Conservation (phyloP, 2,113 vertebrate genomes). For the Cheilinus undulatus region DNA sequence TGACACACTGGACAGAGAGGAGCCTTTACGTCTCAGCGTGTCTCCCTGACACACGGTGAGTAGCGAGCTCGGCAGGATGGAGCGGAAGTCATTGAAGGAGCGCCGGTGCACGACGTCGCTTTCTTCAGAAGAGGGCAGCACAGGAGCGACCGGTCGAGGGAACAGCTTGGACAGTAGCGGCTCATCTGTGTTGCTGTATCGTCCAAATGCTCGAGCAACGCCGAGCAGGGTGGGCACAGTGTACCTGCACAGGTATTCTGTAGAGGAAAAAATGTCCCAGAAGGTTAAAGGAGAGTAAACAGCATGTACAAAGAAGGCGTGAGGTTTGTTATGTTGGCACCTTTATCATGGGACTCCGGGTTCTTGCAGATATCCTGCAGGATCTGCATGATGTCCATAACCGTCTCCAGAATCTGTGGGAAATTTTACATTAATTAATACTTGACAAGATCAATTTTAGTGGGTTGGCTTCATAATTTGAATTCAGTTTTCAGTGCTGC, state of each 20-base stretch:
- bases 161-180: constrained; percentile 95
- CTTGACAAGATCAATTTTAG: background rate
- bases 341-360: constrained; percentile 92
- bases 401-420: constrained; percentile 89
- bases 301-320: background rate
- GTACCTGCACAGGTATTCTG: constrained; percentile 94
- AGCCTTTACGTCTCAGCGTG: constrained; percentile 88
- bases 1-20: constrained; percentile 88
- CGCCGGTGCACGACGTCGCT: constrained; percentile 87
- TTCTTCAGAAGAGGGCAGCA: constrained; percentile 82
- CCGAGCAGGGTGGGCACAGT: constrained; percentile 93
- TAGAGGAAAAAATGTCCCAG: background rate
- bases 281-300: background rate
- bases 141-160: constrained; percentile 85
- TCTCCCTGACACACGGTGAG: constrained; percentile 92
- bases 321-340: constrained; percentile 68
- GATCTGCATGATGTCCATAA: constrained; percentile 92
- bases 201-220: constrained; percentile 93
- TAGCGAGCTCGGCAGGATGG: constrained; percentile 94
- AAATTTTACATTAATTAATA: background rate
- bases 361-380: constrained; percentile 92
- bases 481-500: background rate
- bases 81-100: constrained; percentile 97
- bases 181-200: constrained; percentile 94
- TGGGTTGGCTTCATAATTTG: background rate